Percentiles rank a stretch among this genome's conserved stretches.
Conservation (phyloP, 2,113 vertebrate genomes). For the Ploceus nigricollis region DNA sequence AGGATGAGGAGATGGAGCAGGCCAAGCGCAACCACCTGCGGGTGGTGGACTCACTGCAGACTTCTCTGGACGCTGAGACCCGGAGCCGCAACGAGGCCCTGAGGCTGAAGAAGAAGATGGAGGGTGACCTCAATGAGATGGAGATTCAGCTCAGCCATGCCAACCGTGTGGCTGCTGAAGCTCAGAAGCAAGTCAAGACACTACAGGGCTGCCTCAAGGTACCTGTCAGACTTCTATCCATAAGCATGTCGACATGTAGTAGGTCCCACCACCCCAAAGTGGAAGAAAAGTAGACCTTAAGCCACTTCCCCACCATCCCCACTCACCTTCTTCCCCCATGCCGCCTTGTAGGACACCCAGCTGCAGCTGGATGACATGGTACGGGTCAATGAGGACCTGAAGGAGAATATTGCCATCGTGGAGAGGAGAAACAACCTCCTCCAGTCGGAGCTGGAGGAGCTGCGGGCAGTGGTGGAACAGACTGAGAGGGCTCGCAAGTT, state of each 20-base stretch:
- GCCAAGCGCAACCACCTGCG: constrained; percentile 87
- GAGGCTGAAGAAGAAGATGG: constrained; percentile 91
- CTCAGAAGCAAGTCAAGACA: constrained; percentile 85
- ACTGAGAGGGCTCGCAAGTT: background rate
- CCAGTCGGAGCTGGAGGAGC: background rate
- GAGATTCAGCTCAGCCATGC: constrained; percentile 87
- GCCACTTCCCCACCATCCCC: background rate
- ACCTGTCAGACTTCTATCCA: background rate
- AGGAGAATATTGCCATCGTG: constrained; percentile 70
- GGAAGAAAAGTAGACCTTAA: background rate
- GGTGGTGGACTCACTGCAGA: constrained; percentile 87
- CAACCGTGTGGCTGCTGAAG: constrained; percentile 77
- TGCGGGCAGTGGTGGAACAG: background rate
- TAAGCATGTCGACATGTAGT: background rate
- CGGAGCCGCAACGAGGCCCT: constrained; percentile 91
- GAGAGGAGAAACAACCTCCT: background rate
- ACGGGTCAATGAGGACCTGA: constrained; percentile 78
- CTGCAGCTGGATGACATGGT: constrained; percentile 78
- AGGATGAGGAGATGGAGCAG: constrained; percentile 93
- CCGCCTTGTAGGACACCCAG: constrained; percentile 72
- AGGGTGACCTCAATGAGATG: constrained; percentile 91
- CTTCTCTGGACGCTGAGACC: constrained; percentile 85
- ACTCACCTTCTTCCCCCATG: background rate
- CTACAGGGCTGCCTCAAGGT: constrained; percentile 84
- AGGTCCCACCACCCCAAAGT: background rate